Conservation (phyloP, 1,140 invertebrate genomes). For the Drosophila carrolli region DNA sequence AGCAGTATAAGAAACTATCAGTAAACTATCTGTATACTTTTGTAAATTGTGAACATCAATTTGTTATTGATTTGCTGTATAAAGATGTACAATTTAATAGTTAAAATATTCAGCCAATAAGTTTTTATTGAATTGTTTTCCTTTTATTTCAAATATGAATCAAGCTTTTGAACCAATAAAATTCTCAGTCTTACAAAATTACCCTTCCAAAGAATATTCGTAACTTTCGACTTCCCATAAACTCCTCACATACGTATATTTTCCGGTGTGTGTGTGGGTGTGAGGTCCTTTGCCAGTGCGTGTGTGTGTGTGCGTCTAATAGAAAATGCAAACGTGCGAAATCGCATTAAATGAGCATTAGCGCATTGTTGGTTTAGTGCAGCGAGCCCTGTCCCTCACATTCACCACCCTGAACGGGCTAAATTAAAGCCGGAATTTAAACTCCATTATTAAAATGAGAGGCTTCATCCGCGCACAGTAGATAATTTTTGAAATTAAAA, state of each 20-base stretch:
- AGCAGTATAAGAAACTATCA: no score
- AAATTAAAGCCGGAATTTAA: conserved; percentile 45
- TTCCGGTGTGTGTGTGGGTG: conserved; percentile 13
- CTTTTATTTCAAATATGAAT: no score
- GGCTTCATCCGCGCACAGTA: neutral
- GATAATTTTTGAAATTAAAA: conserved; percentile 4
- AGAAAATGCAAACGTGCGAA: conserved; percentile 79
- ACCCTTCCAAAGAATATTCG: neutral
- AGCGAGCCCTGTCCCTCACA: conserved; percentile 1
- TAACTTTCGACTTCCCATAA: conserved; percentile 2
- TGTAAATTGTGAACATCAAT: no score
- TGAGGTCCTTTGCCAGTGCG: conserved; percentile 1
- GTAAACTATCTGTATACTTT: no score
- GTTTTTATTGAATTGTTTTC: no score
- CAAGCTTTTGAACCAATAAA: no score
- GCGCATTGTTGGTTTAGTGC: conserved; percentile 72
- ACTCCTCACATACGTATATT: conserved; percentile 5
- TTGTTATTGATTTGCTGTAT: no score
- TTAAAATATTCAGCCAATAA: no score
- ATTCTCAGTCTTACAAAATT: no score
- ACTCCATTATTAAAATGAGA: conserved; percentile 20
- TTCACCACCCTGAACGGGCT: neutral
- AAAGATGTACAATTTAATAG: no score
- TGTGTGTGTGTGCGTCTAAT: conserved; percentile 40
- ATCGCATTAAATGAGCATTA: conserved; percentile 82